Evolutionary conservation across 2,888 invertebrate genomes (phyloP).

Genomic region (Enchytraeus crypticus): DNA sequence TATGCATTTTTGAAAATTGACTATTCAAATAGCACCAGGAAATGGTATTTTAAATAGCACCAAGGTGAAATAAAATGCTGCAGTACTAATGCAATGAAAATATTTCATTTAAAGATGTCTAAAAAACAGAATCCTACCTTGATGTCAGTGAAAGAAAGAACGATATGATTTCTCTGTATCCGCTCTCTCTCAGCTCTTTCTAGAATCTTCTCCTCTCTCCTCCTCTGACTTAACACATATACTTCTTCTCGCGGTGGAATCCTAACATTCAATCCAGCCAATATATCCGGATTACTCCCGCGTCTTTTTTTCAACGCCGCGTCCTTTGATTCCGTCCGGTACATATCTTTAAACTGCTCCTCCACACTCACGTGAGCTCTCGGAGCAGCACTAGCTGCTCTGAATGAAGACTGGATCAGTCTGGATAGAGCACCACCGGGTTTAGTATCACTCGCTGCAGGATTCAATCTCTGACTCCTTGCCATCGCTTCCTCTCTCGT

Average conservation of each 20-base stretch:
- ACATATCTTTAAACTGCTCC: neutral
- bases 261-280: slow-evolving; percentile 3
- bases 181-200: slow-evolving; percentile 10
- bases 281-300: slow-evolving; percentile 16
- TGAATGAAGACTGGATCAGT: neutral
- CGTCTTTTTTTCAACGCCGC: neutral
- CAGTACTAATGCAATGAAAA: no score
- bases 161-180: neutral
- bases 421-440: neutral
- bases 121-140: neutral
- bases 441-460: neutral
- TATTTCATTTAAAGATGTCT: no score
- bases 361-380: neutral
- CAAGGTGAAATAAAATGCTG: no score
- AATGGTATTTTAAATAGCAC: no score
- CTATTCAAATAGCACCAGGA: no score
- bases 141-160: neutral
- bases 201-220: slow-evolving; percentile 15
- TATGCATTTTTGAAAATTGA: no score
- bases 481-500: neutral
- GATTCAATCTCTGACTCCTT: neutral
- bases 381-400: neutral
- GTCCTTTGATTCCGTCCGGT: neutral
- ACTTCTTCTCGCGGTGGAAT: slow-evolving; percentile 16
- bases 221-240: slow-evolving; percentile 16